phyloP scores from a whole-genome alignment of 2,888 invertebrate genomes.

The Loripinus fragilis region DNA sequence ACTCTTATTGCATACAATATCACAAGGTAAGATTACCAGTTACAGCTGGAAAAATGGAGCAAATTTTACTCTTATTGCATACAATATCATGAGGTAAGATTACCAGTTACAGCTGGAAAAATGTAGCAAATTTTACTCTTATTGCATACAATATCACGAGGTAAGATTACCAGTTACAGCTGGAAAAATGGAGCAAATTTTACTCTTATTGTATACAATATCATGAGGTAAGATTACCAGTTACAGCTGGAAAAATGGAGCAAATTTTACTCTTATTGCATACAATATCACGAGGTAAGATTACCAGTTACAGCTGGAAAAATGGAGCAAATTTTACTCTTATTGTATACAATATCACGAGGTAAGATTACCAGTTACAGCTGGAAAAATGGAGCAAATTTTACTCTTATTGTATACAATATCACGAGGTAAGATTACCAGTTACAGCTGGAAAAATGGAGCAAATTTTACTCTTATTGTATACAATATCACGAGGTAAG shows the following conservation, averaged over 20 bases:
- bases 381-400: slow-evolving; percentile 94
- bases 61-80: slow-evolving; percentile 96
- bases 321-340: slow-evolving; percentile 96
- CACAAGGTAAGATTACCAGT: slow-evolving; percentile 88
- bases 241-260: slow-evolving; percentile 91
- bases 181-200: slow-evolving; percentile 93
- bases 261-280: slow-evolving; percentile 95
- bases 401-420: slow-evolving; percentile 96
- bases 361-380: slow-evolving; percentile 85
- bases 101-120: too few species aligned
- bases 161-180: slow-evolving; percentile 86
- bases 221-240: slow-evolving; percentile 87
- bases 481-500: too few species aligned
- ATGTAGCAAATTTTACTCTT: slow-evolving; percentile 96
- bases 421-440: slow-evolving; percentile 88
- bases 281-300: slow-evolving; percentile 91
- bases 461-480: too few species aligned
- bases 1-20: slow-evolving; percentile 96
- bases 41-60: too few species aligned
- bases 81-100: slow-evolving; percentile 91
- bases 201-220: slow-evolving; percentile 97
- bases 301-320: slow-evolving; percentile 87
- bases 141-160: slow-evolving; percentile 95
- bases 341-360: slow-evolving; percentile 96
- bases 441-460: too few species aligned